Percentiles rank a stretch among this genome's conserved stretches.
Conservation (phyloP, 2,797 vertebrate genomes). For the Morelia viridis region DNA sequence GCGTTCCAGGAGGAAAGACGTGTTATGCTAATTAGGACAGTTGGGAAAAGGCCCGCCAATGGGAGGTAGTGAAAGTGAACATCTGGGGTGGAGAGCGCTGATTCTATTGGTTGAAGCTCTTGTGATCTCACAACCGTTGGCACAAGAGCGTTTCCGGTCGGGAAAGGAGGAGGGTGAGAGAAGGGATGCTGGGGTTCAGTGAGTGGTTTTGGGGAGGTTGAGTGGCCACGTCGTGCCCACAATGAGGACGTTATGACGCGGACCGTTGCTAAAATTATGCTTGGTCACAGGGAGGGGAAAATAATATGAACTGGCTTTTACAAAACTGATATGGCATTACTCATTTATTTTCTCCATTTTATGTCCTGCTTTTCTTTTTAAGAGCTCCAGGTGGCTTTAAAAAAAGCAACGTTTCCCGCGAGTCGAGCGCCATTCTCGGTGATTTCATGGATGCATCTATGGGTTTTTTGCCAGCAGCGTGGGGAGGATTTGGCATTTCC, state of each 20-base stretch:
- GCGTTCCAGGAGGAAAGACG: neutral
- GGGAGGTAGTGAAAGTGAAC: constrained; percentile 33
- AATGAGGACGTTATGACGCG: neutral
- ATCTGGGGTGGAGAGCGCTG: rapidly evolving
- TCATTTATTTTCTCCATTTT: neutral
- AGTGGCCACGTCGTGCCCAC: neutral
- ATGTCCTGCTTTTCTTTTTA: neutral
- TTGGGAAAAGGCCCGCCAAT: no score
- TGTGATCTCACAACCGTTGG: constrained; percentile 25
- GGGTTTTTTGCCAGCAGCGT: neutral
- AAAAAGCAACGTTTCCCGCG: neutral
- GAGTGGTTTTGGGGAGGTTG: neutral
- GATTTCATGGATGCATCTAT: neutral
- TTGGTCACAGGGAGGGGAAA: neutral
- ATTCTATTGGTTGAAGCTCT: constrained; percentile 35
- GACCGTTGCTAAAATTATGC: neutral
- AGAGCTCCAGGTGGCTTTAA: neutral
- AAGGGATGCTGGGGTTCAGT: neutral
- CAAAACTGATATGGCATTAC: neutral
- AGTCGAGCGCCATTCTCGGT: neutral
- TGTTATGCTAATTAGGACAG: neutral
- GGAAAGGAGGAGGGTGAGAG: no score
- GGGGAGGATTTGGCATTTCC: neutral
- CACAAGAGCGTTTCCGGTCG: neutral
- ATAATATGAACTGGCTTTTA: neutral